Conservation (phyloP, 23 tunicate species). For the Oikopleura dioica region DNA sequence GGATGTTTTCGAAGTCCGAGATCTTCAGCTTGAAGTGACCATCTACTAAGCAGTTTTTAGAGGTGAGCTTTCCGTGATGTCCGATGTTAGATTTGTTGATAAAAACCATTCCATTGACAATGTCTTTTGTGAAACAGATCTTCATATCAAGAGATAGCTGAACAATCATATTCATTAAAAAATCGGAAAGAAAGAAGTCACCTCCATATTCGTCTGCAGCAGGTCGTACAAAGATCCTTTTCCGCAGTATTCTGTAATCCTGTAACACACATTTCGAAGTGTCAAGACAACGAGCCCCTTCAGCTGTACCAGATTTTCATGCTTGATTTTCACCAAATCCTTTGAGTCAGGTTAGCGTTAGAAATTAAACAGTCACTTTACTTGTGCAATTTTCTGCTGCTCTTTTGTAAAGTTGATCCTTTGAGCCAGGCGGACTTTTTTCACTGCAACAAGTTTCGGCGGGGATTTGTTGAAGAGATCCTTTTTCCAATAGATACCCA, state of each 20-base stretch:
- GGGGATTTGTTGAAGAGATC: not conserved
- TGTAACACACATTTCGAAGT: not conserved
- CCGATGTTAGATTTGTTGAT: not conserved
- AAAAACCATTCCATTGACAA: not conserved
- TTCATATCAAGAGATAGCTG: not conserved
- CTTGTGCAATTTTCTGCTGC: not conserved
- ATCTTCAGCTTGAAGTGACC: constrained; percentile 6
- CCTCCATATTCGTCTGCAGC: constrained; percentile 6
- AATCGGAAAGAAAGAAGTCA: too few relatives aligned
- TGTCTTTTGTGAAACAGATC: not conserved
- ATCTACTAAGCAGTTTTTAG: not conserved
- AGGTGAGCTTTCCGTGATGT: not conserved
- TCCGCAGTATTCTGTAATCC: not conserved
- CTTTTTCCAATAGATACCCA: constrained; percentile 6
- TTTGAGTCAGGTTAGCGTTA: too few relatives aligned
- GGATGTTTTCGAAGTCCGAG: not conserved
- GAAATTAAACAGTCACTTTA: too few relatives aligned
- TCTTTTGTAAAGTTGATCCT: not conserved
- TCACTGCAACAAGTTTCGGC: not conserved
- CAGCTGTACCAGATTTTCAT: not conserved
- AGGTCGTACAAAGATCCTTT: constrained; percentile 12
- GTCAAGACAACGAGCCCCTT: not conserved
- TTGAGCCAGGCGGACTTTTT: not conserved
- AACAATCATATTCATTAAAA: too few relatives aligned
- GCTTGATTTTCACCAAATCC: not conserved